Evolutionary conservation across 2,113 vertebrate genomes (phyloP), one percentile per base, ranked within the genome.

Genomic region (Tragelaphus buxtoni): DNA sequence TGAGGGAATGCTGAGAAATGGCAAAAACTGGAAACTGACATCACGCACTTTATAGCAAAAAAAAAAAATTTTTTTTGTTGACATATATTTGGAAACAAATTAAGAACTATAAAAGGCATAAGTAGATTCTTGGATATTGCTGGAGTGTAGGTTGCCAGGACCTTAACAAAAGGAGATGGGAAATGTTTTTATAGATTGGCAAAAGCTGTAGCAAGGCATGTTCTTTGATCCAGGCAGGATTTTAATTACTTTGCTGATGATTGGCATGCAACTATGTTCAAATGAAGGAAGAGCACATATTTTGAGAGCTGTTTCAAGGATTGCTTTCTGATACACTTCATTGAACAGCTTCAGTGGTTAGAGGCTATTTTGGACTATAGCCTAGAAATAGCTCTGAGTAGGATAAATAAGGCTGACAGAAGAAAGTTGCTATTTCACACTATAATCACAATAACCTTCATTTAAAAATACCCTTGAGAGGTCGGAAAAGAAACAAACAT

Each of bases 181-280:
- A 98, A 98, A 97, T 98, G 96, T 97, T 98, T 98, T 98, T 98
- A 92, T 98, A 97, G 82, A 30, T 89, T 96, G 94, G 92, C 92
- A 95, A 96, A 97, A 94, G 39, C 93, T 91, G 16, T 93, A 97
- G 96, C 88, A 95, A 98, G 92, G 90, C 96, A 97, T 10, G 9
- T 80, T 98, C 93, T 98, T 98, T 98, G 97, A 98, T 98, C 94
- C 96, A 98, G 98, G 98, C 98, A 98, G 98, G 97, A 97, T 97
- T 99, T 98, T 98, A 98, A 99, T 99, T 98, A 98, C 97, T 99
- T 98, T 98, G 97, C 98, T 92, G 93, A 98, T 98, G 98, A 97
- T 97, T 98, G 98, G 97, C 97, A 98, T 98, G 94, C 69, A 95
- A 95, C 95, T 97, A 97, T 94, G 87, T 60, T 97, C 95, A 98